A percentile compares a stretch with the other conserved stretches of the same genome.
Conservation (phyloP, 2,797 vertebrate genomes). For the Acropternis orthonyx region DNA sequence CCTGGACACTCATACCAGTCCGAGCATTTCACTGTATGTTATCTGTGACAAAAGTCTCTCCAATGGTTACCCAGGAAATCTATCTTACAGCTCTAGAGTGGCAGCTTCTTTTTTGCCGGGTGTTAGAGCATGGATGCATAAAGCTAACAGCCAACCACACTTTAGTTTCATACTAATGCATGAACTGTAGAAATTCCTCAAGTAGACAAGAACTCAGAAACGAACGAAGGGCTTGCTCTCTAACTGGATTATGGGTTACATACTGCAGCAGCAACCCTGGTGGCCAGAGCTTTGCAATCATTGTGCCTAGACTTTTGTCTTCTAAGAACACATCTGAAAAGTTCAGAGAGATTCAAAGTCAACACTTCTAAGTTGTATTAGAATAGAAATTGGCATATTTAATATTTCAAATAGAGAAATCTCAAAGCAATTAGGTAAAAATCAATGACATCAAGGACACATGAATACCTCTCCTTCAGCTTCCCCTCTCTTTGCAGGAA, state of each 20-base stretch:
- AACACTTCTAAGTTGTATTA: neutral
- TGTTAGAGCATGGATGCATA: neutral
- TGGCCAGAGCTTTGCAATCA: neutral
- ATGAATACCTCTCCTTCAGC: neutral
- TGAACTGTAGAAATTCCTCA: neutral
- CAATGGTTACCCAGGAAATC: neutral
- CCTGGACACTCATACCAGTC: neutral
- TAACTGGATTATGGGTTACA: neutral
- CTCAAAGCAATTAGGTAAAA: neutral
- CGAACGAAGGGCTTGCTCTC: neutral
- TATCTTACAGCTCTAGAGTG: neutral
- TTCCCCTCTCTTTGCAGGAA: neutral
- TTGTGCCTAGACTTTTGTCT: neutral
- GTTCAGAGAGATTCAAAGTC: neutral
- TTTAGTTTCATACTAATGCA: neutral
- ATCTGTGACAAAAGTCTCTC: neutral
- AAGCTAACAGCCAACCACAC: neutral
- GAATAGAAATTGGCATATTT: neutral
- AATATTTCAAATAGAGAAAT: neutral
- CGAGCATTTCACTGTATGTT: neutral
- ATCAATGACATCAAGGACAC: neutral
- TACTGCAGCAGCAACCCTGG: neutral
- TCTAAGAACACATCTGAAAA: neutral
- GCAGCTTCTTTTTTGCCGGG: neutral
- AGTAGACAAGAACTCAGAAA: neutral